These are phyloP conservation scores for Drosophila buzzatii DNA, from an alignment of 2,888 invertebrate genomes.

Conservation along the genomic window DNA sequence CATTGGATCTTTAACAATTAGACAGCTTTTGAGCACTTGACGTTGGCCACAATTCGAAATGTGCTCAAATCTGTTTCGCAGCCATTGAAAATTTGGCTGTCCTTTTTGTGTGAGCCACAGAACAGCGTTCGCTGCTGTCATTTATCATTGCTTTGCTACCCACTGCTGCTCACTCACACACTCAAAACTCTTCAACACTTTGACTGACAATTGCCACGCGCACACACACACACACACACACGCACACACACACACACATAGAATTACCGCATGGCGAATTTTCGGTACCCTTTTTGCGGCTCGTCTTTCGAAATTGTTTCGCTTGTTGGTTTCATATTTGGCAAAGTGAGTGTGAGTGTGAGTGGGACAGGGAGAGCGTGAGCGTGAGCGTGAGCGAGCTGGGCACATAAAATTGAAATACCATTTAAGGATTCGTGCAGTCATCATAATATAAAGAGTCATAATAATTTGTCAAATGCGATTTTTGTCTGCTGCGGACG, in stretches of 20 bases:
- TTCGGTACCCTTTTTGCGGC: slow-evolving; percentile 38
- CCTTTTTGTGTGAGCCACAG: slow-evolving; percentile 40
- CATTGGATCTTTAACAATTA: slow-evolving; percentile 29
- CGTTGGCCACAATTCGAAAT: slow-evolving; percentile 20
- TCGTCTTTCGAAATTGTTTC: slow-evolving; percentile 51
- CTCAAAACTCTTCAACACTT: slow-evolving; percentile 24
- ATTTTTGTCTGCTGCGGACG: slow-evolving; percentile 68
- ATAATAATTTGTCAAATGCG: slow-evolving; percentile 72
- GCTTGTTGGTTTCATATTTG: slow-evolving; percentile 37
- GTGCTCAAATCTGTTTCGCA: slow-evolving; percentile 29
- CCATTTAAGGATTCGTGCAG: slow-evolving; percentile 49
- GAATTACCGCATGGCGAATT: slow-evolving; percentile 32
- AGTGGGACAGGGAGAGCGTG: too few species aligned
- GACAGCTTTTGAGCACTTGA: slow-evolving; percentile 15
- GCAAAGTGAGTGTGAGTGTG: not conserved
- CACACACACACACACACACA: slow-evolving; percentile 28
- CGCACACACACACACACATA: slow-evolving; percentile 30
- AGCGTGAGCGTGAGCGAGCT: not conserved
- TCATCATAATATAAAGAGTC: slow-evolving; percentile 49
- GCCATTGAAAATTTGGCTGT: slow-evolving; percentile 32
- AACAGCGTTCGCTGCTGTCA: slow-evolving; percentile 33
- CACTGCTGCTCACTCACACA: slow-evolving; percentile 22
- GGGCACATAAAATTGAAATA: slow-evolving; percentile 54
- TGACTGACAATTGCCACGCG: slow-evolving; percentile 28
- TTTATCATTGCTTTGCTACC: slow-evolving; percentile 41